Conservation (phyloP, 1,140 invertebrate species). For the Brachionus asplanchnoidis region DNA sequence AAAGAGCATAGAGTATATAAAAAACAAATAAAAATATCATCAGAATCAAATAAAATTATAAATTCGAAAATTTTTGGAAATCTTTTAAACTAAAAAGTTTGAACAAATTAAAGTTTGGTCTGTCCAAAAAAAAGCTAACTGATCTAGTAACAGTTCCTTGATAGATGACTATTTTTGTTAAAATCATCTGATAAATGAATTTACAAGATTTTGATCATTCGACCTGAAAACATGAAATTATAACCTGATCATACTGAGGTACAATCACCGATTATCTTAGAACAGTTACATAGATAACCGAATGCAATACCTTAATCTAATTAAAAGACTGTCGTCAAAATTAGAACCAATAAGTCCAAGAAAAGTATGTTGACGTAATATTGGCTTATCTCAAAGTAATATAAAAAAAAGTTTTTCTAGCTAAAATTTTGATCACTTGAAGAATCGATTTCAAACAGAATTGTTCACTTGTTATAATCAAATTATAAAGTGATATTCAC, state of each 20-base stretch:
- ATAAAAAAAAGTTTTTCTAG: not conserved
- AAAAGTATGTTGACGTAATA: not conserved
- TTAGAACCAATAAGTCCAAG: not conserved
- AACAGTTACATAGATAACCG: not conserved
- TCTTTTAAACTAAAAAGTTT: no score
- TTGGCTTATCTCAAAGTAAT: not conserved
- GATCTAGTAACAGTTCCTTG: no score
- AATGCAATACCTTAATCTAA: not conserved
- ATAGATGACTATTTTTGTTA: no score
- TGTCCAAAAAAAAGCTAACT: not conserved
- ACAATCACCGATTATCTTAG: not conserved
- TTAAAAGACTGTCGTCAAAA: slow-evolving; percentile 16
- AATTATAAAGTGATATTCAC: slow-evolving; percentile 7
- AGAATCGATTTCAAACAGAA: not conserved
- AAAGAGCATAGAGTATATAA: no score
- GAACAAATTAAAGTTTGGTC: no score
- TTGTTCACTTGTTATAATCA: slow-evolving; percentile 22
- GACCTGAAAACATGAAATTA: slow-evolving; percentile 6
- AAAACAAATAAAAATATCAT: no score
- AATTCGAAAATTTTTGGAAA: no score
- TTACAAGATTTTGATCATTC: not conserved
- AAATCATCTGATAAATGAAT: not conserved
- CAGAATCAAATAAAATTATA: no score
- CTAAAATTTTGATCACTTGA: not conserved
- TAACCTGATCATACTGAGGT: not conserved